A percentile compares a stretch with the other conserved stretches of the same genome.
phyloP scores from a whole-genome alignment of 2,113 vertebrate species.

The Eira barbara region DNA sequence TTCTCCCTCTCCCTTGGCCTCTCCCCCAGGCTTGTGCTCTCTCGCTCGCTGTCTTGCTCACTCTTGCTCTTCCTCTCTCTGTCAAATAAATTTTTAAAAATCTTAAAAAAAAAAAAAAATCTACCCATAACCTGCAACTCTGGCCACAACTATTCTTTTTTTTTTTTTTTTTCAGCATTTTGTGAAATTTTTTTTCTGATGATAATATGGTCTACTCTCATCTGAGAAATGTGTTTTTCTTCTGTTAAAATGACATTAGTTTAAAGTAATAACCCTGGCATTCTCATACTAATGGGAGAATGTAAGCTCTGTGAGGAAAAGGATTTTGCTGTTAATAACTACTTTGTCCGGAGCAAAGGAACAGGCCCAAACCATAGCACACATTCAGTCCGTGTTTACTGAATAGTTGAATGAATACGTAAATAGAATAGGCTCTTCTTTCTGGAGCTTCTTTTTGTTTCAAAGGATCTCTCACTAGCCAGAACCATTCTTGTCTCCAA shows the following conservation, averaged over 20 bases:
- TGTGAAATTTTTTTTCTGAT: background rate
- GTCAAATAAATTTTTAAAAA: no score
- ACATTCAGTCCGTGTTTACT: background rate
- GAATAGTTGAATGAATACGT: background rate
- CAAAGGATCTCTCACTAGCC: background rate
- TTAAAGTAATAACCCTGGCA: background rate
- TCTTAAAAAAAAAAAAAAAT: background rate
- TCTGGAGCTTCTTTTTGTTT: background rate
- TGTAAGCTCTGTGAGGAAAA: background rate
- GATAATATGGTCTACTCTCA: background rate
- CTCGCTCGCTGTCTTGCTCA: no score
- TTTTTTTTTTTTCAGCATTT: background rate
- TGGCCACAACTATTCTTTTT: background rate
- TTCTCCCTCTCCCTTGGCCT: no score
- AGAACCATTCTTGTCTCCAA: background rate
- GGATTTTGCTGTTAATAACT: background rate
- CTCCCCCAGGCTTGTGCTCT: no score
- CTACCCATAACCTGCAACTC: background rate
- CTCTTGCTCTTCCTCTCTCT: no score
- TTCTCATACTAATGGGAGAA: background rate
- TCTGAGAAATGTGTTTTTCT: background rate
- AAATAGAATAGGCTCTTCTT: background rate
- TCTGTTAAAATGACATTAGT: background rate
- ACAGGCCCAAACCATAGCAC: background rate
- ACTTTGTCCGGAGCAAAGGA: background rate